Percentiles rank a stretch among this genome's conserved stretches.
phyloP scores from a whole-genome alignment of 2,888 invertebrate genomes.

The Chaitophorus viminalis region DNA sequence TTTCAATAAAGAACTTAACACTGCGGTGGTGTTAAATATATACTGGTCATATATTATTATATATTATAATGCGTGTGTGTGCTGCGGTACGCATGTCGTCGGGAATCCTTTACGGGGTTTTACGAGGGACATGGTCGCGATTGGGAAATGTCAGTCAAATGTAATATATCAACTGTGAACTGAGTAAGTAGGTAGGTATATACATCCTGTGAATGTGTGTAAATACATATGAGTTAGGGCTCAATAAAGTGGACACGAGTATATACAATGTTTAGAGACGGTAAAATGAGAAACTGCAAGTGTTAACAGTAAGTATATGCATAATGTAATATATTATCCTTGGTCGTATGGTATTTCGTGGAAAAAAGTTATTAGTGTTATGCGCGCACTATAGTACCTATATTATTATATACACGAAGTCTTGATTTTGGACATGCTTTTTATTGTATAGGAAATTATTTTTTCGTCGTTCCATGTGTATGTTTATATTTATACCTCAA shows the following conservation, averaged over 20 bases:
- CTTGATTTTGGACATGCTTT: neutral
- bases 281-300: neutral
- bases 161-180: neutral
- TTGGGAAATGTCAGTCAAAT: neutral
- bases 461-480: neutral
- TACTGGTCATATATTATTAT: no score
- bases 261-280: no score
- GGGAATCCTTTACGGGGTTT: neutral
- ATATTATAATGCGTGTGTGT: no score
- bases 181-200: neutral
- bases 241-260: neutral
- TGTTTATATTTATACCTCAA: constrained; percentile 13
- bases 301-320: neutral
- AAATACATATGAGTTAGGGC: neutral
- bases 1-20: constrained; percentile 31
- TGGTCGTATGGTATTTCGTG: neutral
- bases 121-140: neutral
- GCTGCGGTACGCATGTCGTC: neutral
- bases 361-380: neutral
- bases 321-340: neutral
- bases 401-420: neutral
- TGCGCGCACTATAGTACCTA: no score
- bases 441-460: neutral
- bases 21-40: neutral
- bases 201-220: neutral